Evolutionary conservation across 2,888 invertebrate genomes (phyloP).

Genomic region (Flexamia atlantica): DNA sequence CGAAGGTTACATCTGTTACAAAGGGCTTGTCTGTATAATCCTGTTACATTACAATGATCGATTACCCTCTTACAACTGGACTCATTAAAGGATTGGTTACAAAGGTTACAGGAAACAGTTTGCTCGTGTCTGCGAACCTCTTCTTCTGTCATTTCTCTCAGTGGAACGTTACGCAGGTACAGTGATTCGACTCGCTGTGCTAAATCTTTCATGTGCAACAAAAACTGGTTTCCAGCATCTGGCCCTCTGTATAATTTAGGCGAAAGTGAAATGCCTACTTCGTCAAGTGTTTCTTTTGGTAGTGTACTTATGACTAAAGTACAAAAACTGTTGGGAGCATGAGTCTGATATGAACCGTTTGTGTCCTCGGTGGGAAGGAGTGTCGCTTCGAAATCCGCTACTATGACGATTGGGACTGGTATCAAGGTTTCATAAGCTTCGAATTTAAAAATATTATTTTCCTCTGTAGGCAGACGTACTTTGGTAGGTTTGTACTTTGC

Average conservation of each 20-base stretch:
- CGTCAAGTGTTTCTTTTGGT: background rate
- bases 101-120: background rate
- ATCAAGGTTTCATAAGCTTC: background rate
- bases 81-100: background rate
- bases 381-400: background rate
- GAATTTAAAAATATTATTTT: background rate
- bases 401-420: background rate
- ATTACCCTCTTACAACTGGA: background rate
- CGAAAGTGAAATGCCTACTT: background rate
- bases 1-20: background rate
- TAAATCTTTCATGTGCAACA: background rate
- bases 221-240: background rate
- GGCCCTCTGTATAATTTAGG: background rate
- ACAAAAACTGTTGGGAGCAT: background rate
- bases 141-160: background rate
- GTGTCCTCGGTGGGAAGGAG: background rate
- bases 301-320: background rate
- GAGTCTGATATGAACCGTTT: background rate
- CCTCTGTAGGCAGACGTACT: background rate
- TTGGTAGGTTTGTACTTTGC: background rate
- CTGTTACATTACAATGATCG: constrained; percentile 1
- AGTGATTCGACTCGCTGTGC: background rate
- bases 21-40: background rate
- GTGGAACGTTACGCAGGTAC: background rate
- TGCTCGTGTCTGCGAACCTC: background rate